Evolutionary conservation across 2,888 invertebrate genomes (phyloP), one percentile per base, ranked within the genome.

Genomic region (Drosophila kambysellisi): DNA sequence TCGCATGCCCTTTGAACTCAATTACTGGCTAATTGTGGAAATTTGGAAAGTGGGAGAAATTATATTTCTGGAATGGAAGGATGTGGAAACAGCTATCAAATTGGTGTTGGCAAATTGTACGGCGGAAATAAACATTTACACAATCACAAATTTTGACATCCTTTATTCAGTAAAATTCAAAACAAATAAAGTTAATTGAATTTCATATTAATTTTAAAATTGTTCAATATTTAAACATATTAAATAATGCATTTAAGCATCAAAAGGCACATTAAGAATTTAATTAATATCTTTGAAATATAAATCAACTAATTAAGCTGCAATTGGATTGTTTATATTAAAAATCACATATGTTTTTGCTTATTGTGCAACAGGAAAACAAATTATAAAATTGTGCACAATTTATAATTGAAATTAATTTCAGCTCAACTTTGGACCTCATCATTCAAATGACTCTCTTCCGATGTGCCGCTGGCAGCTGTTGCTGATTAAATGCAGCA

Each of bases 391-490:
- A 81, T 74, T 78, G 65, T 67, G 66, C 33, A 63, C 74, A 63
- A 78, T 68, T 81, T 78, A 77, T 67, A 77, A 68, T 66, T 74
- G n/a, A 66, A 79, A 88, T 85, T 70, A 82, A 83, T 85, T 87
- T 70, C 43, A 70, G 57, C 39, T 43, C 53, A 65, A 56, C 32
- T 53, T 66, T 64, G 65, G 67, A 82, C 70, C 37, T 32, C 65
- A 48, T 71, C 57, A 50, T 41, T 56, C 62, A 60, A 65, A 65
- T 54, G 57, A 50, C 57, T 73, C 67, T 61, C 59, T 54, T 17
- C 25, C 54, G 66, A 52, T 64, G 67, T 64, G 67, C 78, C 83
- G 63, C 53, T 64, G 79, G 79, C 71, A 79, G 74, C 72, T 70
- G 64, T 37, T 79, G 67, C 61, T 81, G 73, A 74, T 75, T 74